Evolutionary conservation across 2,888 invertebrate genomes (phyloP), one percentile per base, ranked within the genome.

Genomic region (Pomacea canaliculata): DNA sequence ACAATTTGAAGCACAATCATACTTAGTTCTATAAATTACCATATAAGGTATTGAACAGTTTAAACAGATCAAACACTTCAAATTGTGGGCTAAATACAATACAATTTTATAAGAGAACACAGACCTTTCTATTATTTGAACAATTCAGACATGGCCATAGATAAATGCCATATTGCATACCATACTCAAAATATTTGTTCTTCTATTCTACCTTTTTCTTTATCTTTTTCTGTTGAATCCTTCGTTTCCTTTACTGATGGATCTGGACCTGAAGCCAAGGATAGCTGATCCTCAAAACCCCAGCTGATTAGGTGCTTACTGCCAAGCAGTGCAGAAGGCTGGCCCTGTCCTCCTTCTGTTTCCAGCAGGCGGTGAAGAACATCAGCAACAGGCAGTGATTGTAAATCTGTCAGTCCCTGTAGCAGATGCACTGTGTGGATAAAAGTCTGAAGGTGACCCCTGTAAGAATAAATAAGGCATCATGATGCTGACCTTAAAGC

Each of bases 391-490:
- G 86, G 86, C 19, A 90, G 76, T 0, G 81, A 75, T 13, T 82
- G 81, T 13, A 89, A 78, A 70, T 87, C 86, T 18, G 73, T 71
- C 59, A 89, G 79, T 4, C 82, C 85, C 80, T 88, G 87, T 10
- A 90, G 84, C 7, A 89, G 81, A 75, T 90, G 88, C 0, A 88
- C 86, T 16, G 87, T 83, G 77, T 89, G 89, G 67, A 89, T 87
- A 73, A 90, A 88, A 8, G 87, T 88, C 79, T 89, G 87, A 76
- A 89, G 79, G 76, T 89, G 87, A 7, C 90, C 90, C 73, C 90
- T 90, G 85, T 81, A 83, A 67, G 63, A 37, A 46, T 27, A 69
- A 12, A 10, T 56, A 10, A 56, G 51, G 10, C 16, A 56, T 56
- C 16, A 2, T 7, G 16, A 56, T 56, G 8, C 51, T 56, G 51